phyloP scores from a whole-genome alignment of 2,797 vertebrate species.

The Bradypus variegatus region DNA sequence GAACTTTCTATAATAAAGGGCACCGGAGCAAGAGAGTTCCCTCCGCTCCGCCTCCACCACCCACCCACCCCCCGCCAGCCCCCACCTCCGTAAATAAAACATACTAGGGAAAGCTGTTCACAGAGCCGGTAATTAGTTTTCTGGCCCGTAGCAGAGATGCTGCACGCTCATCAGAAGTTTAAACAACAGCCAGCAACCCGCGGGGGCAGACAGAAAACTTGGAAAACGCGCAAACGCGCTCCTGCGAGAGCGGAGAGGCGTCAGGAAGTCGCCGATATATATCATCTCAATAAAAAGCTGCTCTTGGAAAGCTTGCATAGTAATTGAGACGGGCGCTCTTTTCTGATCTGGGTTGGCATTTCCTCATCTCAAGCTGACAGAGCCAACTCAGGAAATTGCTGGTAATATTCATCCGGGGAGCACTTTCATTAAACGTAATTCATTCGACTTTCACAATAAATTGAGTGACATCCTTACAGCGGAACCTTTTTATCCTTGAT shows the following conservation, averaged over 20 bases:
- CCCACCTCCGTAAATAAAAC: constrained; percentile 35
- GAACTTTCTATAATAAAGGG: constrained; percentile 35
- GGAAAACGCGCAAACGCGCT: constrained; percentile 45
- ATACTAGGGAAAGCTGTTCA: constrained; percentile 23
- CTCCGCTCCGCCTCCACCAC: not conserved
- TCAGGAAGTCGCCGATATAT: constrained; percentile 64
- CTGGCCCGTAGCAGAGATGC: constrained; percentile 1
- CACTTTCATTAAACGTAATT: constrained; percentile 85
- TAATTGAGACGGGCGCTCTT: constrained; percentile 76
- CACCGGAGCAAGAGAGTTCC: not conserved
- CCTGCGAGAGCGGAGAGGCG: constrained; percentile 21
- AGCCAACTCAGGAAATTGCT: constrained; percentile 81
- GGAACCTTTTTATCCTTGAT: constrained; percentile 83
- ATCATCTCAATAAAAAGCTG: constrained; percentile 74
- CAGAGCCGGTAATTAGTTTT: constrained; percentile 29
- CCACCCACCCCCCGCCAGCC: not conserved
- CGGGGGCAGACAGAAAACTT: constrained; percentile 61
- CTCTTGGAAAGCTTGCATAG: constrained; percentile 75
- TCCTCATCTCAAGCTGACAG: constrained; percentile 78
- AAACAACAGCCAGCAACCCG: constrained; percentile 47
- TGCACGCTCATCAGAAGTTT: constrained; percentile 31
- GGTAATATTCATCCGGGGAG: constrained; percentile 85
- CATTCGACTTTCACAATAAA: constrained; percentile 86
- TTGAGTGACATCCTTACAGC: constrained; percentile 83
- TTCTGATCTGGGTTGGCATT: constrained; percentile 76